These are phyloP conservation scores for Delphinus delphis DNA, from an alignment of 2,113 vertebrate species.

Conservation along the genomic window DNA sequence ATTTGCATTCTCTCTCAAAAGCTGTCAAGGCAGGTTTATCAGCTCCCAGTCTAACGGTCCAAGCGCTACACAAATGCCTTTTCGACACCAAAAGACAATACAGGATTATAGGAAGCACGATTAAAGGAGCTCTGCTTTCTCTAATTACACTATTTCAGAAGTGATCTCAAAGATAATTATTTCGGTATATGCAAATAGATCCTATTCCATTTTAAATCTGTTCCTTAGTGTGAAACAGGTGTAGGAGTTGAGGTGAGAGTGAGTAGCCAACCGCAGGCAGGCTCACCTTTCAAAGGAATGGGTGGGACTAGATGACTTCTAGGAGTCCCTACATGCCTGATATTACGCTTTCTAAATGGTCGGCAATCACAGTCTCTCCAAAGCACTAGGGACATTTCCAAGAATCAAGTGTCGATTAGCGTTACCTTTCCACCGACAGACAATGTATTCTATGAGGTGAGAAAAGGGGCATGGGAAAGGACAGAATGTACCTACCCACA, in stretches of 20 bases:
- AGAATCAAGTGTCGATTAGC: slow-evolving; percentile 27
- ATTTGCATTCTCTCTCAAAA: slow-evolving; percentile 62
- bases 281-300: slow-evolving; percentile 41
- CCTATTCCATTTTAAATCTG: slow-evolving; percentile 1
- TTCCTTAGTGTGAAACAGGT: background rate
- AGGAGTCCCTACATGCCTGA: background rate
- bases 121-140: slow-evolving; percentile 47
- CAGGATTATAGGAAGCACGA: background rate
- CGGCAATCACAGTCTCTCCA: background rate
- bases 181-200: slow-evolving; percentile 22
- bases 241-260: background rate
- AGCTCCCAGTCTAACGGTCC: background rate
- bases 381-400: slow-evolving; percentile 44
- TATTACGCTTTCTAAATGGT: slow-evolving; percentile 41
- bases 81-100: slow-evolving; percentile 18
- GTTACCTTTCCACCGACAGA: background rate
- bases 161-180: slow-evolving; percentile 19
- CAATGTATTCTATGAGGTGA: background rate
- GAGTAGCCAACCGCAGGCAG: background rate
- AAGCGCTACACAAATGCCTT: slow-evolving; percentile 27
- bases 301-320: background rate
- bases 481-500: background rate
- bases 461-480: slow-evolving; percentile 33
- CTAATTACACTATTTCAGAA: slow-evolving; percentile 46
- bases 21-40: slow-evolving; percentile 27